These are phyloP conservation scores for Lithosia quadra DNA, from an alignment of 2,888 invertebrate genomes.

Conservation along the genomic window DNA sequence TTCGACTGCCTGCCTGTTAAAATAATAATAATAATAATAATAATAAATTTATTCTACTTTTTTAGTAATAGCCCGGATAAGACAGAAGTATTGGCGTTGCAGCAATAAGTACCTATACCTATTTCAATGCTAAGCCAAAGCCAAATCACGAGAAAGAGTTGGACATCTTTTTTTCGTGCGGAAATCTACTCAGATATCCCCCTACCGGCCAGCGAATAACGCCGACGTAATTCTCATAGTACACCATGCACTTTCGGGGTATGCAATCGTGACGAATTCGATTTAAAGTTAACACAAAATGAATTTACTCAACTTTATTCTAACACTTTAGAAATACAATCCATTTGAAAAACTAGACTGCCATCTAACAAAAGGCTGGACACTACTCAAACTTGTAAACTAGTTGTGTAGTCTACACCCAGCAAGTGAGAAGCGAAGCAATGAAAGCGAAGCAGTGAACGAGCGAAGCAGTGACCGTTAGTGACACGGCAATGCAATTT, in stretches of 20 bases:
- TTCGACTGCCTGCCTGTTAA: too few relatives aligned
- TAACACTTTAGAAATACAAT: not conserved
- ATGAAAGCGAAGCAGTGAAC: conserved; percentile 6
- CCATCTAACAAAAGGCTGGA: not conserved
- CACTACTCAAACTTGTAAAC: not conserved
- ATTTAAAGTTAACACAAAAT: not conserved
- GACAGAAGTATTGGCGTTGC: too few relatives aligned
- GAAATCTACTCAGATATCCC: too few relatives aligned
- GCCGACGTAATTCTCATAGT: not conserved
- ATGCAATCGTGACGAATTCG: not conserved
- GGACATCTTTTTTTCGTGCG: too few relatives aligned
- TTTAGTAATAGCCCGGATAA: too few relatives aligned
- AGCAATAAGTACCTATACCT: too few relatives aligned
- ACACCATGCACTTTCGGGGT: not conserved
- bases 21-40: too few relatives aligned
- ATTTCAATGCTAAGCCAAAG: too few relatives aligned
- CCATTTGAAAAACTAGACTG: not conserved
- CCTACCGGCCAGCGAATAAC: too few relatives aligned
- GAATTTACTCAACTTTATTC: not conserved
- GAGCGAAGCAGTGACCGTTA: conserved; percentile 9
- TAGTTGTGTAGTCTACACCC: not conserved
- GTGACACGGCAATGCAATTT: conserved; percentile 28
- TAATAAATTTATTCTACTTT: too few relatives aligned
- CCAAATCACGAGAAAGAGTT: too few relatives aligned
- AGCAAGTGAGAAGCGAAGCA: not conserved